Base-by-base conservation (phyloP, 2,797 vertebrate species). In the Crax fasciolata region DNA sequence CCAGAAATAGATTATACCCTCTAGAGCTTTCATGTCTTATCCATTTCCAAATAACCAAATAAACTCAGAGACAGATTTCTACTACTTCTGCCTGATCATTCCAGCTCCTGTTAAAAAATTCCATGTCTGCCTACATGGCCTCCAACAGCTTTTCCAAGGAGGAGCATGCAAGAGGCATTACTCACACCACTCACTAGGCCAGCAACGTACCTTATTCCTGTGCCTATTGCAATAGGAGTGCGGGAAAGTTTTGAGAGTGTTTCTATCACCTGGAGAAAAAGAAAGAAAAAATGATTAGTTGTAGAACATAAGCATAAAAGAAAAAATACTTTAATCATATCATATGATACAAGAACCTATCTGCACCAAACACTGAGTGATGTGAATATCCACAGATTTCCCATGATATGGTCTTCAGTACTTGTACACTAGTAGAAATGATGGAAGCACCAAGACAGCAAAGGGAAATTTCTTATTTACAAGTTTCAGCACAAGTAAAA, bases 171-270 rank as follows among this genome's bases (percentile, higher is more conserved):
- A 55, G n/a, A 46, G 38, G 19, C 57, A 38, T n/a, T 3, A 3
- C 10, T 59, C 39, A 39, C 77, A 15, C 15, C 2, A 10, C 48
- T 59, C 24, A 23, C 28, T 1, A 13, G 1, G 30, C 21, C 67
- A 78, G 25, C 2, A 30, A 63, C 98, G 80, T 98, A 99, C 99
- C 99, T 99, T 98, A 99, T 98, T 97, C 99, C 99, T 27, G 98
- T 98, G 93, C 98, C 98, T 74, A 99, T 97, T 0, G 99, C 98
- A 51, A 98, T 97, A 11, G 94, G 71, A 17, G 99, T 98, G 59
- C 98, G 99, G 75, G 99, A 99, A 57, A 99, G 98, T 79, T 98
- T 99, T 7, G 99, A 99, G 19, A 99, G 97, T 2, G 99, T 98
- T 98, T 99, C 99, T 97, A 99, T 99, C 82, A 99, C 99, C 99